These are phyloP conservation scores for Pristis pectinata DNA, from an alignment of 2,797 vertebrate genomes.

Conservation along the genomic window DNA sequence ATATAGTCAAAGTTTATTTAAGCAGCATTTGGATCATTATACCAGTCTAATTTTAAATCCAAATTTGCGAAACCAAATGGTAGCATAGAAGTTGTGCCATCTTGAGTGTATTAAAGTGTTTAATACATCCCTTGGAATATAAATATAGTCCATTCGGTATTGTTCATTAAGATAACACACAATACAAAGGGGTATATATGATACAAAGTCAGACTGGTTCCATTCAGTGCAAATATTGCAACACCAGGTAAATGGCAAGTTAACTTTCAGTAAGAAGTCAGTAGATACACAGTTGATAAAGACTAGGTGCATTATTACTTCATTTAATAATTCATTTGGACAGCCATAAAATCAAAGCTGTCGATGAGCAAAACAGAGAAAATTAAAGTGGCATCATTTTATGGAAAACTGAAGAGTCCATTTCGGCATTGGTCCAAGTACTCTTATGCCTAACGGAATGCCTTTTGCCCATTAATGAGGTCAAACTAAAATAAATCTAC, in stretches of 20 bases:
- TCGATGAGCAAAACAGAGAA: background rate
- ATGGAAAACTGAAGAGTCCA: background rate
- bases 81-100: background rate
- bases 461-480: slow-evolving; percentile 1
- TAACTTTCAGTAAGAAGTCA: background rate
- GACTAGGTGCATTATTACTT: slow-evolving; percentile 12
- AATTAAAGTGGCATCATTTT: slow-evolving; percentile 21
- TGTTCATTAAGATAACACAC: slow-evolving; percentile 22
- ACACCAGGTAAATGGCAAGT: slow-evolving; percentile 12
- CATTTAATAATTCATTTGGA: background rate
- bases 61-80: slow-evolving; percentile 11
- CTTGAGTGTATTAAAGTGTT: slow-evolving; percentile 30
- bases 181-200: slow-evolving; percentile 14
- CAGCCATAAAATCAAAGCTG: background rate
- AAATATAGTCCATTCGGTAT: slow-evolving; percentile 26
- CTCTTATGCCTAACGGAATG: background rate
- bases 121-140: slow-evolving; percentile 22
- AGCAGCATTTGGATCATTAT: slow-evolving; percentile 48
- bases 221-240: slow-evolving; percentile 37
- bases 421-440: background rate
- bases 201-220: slow-evolving; percentile 18
- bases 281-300: background rate
- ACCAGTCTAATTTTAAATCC: slow-evolving; percentile 41
- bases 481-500: slow-evolving; percentile 10
- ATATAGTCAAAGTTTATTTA: slow-evolving; percentile 58